Percentiles rank a stretch among this genome's conserved stretches.
Evolutionary conservation across 2,113 vertebrate species (phyloP).

Genomic region (Nycticorax nycticorax): DNA sequence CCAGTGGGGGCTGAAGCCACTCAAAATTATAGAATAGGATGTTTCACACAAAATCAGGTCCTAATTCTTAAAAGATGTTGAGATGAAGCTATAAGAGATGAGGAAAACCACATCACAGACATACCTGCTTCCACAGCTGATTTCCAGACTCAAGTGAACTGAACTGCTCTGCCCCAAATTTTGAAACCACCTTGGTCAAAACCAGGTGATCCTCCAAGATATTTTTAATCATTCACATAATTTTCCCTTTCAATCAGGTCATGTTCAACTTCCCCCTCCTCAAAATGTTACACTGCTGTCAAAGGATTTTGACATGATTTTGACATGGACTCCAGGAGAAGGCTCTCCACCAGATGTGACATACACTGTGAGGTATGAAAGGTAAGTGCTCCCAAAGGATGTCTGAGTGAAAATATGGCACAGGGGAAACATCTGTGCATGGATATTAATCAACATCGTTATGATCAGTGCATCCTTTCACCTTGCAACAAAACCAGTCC

Average conservation of each 20-base stretch:
- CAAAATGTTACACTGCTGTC: slow-evolving; percentile 67
- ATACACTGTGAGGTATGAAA: slow-evolving; percentile 65
- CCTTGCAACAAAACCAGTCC: neutral
- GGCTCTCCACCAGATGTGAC: slow-evolving; percentile 22
- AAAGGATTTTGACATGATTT: slow-evolving; percentile 62
- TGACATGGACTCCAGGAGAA: slow-evolving; percentile 69
- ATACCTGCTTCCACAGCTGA: neutral
- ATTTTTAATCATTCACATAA: neutral
- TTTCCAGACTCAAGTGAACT: neutral
- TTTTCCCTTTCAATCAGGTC: slow-evolving; percentile 32
- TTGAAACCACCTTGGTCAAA: neutral
- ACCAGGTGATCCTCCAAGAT: neutral
- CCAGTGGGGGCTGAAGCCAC: neutral
- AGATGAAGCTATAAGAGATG: neutral
- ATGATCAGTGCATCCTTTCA: neutral
- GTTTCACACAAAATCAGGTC: neutral
- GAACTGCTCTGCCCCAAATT: neutral
- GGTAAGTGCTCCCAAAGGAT: slow-evolving; percentile 17
- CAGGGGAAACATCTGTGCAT: no score
- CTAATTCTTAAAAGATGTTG: neutral
- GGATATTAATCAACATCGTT: neutral
- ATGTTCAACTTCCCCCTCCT: neutral
- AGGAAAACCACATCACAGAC: neutral
- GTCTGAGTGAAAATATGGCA: neutral
- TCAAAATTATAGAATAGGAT: fast-evolving